Percentiles rank a stretch among this genome's conserved stretches.
Conservation (phyloP, 2,888 invertebrate genomes). For the Exephanes ischioxanthus region DNA sequence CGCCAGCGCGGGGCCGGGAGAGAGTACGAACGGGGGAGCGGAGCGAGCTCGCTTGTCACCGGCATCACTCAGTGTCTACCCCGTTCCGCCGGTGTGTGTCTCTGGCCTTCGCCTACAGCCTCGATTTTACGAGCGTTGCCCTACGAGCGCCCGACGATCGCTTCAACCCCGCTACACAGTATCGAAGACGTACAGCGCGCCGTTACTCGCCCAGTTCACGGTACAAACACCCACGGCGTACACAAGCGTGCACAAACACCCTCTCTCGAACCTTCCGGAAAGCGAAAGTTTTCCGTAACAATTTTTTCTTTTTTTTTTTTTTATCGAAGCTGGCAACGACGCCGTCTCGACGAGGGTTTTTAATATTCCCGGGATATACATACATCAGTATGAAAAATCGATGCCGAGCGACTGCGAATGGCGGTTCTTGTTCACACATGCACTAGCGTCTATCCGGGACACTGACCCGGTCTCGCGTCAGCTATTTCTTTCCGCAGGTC, state of each 20-base stretch:
- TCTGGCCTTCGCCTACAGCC: constrained; percentile 76
- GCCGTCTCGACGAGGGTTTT: constrained; percentile 1
- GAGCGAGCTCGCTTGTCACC: constrained; percentile 77
- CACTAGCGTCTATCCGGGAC: constrained; percentile 34
- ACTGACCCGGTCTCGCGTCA: constrained; percentile 53
- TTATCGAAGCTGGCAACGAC: neutral
- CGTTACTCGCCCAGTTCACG: neutral
- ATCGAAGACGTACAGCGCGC: constrained; percentile 24
- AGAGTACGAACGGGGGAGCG: constrained; percentile 48
- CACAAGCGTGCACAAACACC: neutral
- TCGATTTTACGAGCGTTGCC: constrained; percentile 80
- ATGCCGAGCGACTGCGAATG: neutral
- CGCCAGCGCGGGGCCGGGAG: constrained; percentile 28
- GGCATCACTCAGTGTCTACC: constrained; percentile 80
- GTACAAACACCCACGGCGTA: neutral
- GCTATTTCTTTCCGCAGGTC: constrained; percentile 60
- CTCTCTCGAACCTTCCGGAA: constrained; percentile 40
- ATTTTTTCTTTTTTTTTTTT: neutral
- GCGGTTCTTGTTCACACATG: neutral
- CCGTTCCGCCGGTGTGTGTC: constrained; percentile 54
- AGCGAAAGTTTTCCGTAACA: constrained; percentile 42
- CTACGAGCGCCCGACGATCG: constrained; percentile 48
- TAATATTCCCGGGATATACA: neutral
- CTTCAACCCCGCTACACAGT: constrained; percentile 43
- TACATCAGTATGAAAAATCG: neutral